These are phyloP conservation scores for Yoshiicerus persimilis DNA, from an alignment of 1,140 invertebrate genomes.

Conservation along the genomic window DNA sequence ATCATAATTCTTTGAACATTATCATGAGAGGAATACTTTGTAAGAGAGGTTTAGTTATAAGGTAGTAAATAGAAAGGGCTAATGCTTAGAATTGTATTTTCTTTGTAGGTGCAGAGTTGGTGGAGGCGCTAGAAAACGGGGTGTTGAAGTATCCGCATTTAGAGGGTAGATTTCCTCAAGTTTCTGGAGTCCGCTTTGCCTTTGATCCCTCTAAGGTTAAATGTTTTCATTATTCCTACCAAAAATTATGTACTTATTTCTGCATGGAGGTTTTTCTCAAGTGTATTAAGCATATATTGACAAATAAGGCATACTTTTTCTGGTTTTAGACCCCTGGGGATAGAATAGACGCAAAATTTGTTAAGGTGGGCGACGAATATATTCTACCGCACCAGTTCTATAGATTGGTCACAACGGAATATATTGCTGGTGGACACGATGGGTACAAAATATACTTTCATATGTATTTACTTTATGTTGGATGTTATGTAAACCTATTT, in stretches of 20 bases:
- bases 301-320: not conserved
- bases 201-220: slow-evolving; percentile 74
- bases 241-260: too few relatives aligned
- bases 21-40: too few relatives aligned
- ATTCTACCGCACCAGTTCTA: slow-evolving; percentile 72
- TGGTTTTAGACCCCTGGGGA: slow-evolving; percentile 49
- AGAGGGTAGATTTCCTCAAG: slow-evolving; percentile 79
- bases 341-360: slow-evolving; percentile 69
- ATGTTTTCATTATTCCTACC: too few relatives aligned
- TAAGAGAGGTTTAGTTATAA: too few relatives aligned
- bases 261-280: too few relatives aligned
- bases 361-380: slow-evolving; percentile 82
- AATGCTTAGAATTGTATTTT: too few relatives aligned
- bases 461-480: too few relatives aligned
- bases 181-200: slow-evolving; percentile 77
- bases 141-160: slow-evolving; percentile 74
- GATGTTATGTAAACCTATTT: too few relatives aligned
- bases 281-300: too few relatives aligned
- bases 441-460: too few relatives aligned
- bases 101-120: slow-evolving; percentile 64
- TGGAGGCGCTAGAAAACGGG: slow-evolving; percentile 77
- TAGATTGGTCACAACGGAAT: slow-evolving; percentile 77
- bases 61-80: too few relatives aligned
- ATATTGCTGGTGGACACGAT: slow-evolving; percentile 73
- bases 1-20: too few relatives aligned